These are phyloP conservation scores for Hylaea fasciaria DNA, from an alignment of 2,888 invertebrate species.

Conservation along the genomic window DNA sequence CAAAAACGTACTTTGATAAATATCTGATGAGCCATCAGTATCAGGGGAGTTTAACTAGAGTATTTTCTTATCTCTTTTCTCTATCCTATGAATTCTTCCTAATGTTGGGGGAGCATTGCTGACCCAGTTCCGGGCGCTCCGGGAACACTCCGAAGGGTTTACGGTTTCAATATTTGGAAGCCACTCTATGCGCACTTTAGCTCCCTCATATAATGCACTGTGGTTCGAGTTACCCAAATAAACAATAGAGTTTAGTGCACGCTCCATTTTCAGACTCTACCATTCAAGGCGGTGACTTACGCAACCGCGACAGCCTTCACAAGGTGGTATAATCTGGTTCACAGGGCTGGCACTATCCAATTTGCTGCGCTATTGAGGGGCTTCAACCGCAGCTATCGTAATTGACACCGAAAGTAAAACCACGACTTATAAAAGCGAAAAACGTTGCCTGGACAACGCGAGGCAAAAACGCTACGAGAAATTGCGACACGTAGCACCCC, in stretches of 20 bases:
- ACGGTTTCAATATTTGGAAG: constrained; percentile 78
- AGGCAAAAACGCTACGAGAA: constrained; percentile 62
- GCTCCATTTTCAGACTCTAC: constrained; percentile 60
- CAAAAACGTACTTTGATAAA: constrained; percentile 36
- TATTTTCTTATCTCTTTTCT: constrained; percentile 45
- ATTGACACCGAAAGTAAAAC: constrained; percentile 78
- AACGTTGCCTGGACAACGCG: constrained; percentile 59
- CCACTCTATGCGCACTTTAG: constrained; percentile 55
- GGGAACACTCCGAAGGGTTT: constrained; percentile 74
- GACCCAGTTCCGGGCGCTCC: constrained; percentile 73
- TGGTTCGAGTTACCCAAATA: constrained; percentile 47
- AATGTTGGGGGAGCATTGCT: constrained; percentile 63
- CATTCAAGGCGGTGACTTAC: constrained; percentile 55
- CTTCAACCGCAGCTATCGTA: constrained; percentile 77
- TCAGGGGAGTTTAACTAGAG: constrained; percentile 41
- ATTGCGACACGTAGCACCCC: constrained; percentile 59
- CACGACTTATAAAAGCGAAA: constrained; percentile 70
- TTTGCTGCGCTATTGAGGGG: constrained; percentile 73
- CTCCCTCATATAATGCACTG: constrained; percentile 54
- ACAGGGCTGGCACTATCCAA: constrained; percentile 78
- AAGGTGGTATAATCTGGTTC: constrained; percentile 74
- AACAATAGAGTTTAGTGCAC: constrained; percentile 48
- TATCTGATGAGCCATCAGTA: constrained; percentile 43
- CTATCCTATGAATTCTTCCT: constrained; percentile 62
- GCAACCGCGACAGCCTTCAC: constrained; percentile 72